These are phyloP conservation scores for Plectropomus leopardus DNA, from an alignment of 2,113 vertebrate species.

Conservation along the genomic window DNA sequence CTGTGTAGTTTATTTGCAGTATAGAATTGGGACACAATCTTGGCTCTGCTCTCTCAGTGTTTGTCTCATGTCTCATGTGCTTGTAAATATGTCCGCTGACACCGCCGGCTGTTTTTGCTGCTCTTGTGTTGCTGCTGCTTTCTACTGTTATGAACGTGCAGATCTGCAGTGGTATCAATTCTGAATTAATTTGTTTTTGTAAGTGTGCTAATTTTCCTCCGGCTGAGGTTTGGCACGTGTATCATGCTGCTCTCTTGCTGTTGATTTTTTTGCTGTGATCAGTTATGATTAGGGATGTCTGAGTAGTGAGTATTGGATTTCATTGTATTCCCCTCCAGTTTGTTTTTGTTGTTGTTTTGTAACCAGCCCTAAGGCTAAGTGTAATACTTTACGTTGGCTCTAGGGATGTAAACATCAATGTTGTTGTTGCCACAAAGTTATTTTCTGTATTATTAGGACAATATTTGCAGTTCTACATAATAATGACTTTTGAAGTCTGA, in stretches of 20 bases:
- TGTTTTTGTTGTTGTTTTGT: neutral
- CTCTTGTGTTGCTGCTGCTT: neutral
- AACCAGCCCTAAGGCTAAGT: neutral
- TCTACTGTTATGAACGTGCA: neutral
- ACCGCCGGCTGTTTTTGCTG: neutral
- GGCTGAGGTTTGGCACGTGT: neutral
- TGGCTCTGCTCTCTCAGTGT: neutral
- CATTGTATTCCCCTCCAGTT: neutral
- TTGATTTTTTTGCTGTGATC: neutral
- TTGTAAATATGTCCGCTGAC: neutral
- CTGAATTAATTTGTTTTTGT: neutral
- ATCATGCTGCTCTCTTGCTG: neutral
- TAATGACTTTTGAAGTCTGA: neutral
- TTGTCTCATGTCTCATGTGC: too few relatives aligned
- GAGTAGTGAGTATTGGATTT: neutral
- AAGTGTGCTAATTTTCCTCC: neutral
- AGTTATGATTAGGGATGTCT: neutral
- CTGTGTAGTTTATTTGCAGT: neutral
- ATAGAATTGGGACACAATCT: neutral
- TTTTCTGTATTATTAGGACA: neutral
- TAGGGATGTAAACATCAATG: neutral
- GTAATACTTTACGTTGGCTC: neutral
- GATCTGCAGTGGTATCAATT: neutral
- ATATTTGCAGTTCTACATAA: neutral
- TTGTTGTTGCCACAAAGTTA: neutral